A percentile compares a stretch with the other conserved stretches of the same genome.
Evolutionary conservation across 2,113 vertebrate genomes (phyloP).

Genomic region (Hymenochirus boettgeri): DNA sequence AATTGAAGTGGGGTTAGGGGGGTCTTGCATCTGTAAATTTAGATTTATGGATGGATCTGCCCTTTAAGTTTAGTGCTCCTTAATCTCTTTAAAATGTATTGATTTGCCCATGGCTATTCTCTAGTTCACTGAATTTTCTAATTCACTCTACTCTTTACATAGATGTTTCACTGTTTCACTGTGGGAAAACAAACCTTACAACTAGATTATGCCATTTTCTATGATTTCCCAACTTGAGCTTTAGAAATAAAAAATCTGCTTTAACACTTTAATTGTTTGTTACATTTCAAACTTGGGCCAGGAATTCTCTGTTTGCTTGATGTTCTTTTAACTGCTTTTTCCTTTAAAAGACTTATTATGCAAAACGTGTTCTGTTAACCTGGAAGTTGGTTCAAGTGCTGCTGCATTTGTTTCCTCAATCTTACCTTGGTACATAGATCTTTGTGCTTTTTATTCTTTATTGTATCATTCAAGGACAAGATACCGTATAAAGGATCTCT

Average conservation of each 20-base stretch:
- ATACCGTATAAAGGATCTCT: conserved; percentile 6
- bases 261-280: neutral
- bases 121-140: too few relatives aligned
- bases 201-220: neutral
- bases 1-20: too few relatives aligned
- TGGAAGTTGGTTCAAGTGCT: conserved; percentile 29
- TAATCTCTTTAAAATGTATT: too few relatives aligned
- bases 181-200: too few relatives aligned
- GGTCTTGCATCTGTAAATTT: too few relatives aligned
- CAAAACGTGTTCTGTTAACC: conserved; percentile 11
- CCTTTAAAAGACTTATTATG: neutral
- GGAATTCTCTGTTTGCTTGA: neutral
- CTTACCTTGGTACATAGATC: conserved; percentile 18
- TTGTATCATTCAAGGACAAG: conserved; percentile 34
- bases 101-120: too few relatives aligned
- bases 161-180: too few relatives aligned
- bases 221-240: neutral
- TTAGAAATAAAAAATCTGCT: neutral
- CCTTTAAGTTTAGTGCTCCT: too few relatives aligned
- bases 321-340: neutral
- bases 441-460: conserved; percentile 29
- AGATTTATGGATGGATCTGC: too few relatives aligned
- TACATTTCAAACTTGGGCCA: neutral
- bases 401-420: conserved; percentile 14
- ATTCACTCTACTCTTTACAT: too few relatives aligned